Percentiles rank a stretch among this genome's conserved stretches.
Conservation (phyloP, 2,113 vertebrate species). For the Dissostichus mawsoni region DNA sequence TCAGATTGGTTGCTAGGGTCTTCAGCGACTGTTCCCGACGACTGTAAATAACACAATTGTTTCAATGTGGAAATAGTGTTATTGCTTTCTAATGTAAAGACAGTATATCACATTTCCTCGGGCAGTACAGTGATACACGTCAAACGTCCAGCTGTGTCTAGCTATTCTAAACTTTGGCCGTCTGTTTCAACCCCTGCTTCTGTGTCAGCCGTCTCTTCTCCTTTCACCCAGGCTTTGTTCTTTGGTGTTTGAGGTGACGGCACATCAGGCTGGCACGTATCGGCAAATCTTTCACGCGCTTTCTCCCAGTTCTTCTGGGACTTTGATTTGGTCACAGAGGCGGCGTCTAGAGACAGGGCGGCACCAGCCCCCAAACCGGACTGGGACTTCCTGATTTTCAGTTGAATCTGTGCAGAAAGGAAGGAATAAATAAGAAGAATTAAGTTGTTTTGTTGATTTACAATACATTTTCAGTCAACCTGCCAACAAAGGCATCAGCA, state of each 20-base stretch:
- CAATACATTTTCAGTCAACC: background rate
- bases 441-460: background rate
- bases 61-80: too few species aligned
- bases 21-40: background rate
- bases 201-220: conserved; percentile 37
- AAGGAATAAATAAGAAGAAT: background rate
- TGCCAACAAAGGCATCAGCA: too few species aligned
- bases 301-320: conserved; percentile 96
- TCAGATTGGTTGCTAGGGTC: background rate
- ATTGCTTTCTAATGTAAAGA: background rate
- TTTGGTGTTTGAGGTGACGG: conserved; percentile 47
- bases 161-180: conserved; percentile 19
- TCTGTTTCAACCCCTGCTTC: conserved; percentile 6
- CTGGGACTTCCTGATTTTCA: conserved; percentile 89
- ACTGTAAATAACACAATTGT: background rate
- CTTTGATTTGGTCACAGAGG: conserved; percentile 84
- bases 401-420: conserved; percentile 85
- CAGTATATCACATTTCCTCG: background rate
- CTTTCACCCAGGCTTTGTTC: conserved; percentile 70
- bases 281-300: conserved; percentile 93
- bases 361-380: conserved; percentile 90
- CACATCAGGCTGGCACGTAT: conserved; percentile 82
- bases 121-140: background rate
- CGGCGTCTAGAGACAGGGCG: conserved; percentile 85
- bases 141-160: background rate